Base-by-base conservation (phyloP, 1,140 invertebrate species). In the Frieseomelitta varia region DNA sequence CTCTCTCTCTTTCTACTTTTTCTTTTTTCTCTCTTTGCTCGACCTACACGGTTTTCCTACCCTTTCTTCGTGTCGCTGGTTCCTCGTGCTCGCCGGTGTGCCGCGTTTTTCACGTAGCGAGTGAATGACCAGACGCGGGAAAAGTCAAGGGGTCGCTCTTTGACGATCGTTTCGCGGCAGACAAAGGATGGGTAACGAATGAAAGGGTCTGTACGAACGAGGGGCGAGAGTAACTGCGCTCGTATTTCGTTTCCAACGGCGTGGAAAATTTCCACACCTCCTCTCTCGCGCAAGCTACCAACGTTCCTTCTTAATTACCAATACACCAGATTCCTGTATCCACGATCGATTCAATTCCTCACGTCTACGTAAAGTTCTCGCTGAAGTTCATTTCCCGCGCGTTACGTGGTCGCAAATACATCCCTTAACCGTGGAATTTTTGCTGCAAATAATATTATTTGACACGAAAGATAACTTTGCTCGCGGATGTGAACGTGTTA, bases 291-390 rank as follows among this genome's bases (percentile, higher is more conserved):
- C 15, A 67, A 53, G 27, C 47, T 24, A 27, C 21, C 56, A n/a
- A 21, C 81, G 34, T 69, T 24, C 53, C 68, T 71, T 24, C 77
- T 85, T 84, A 88, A 88, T 84, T 88, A 87, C 75, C 81, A n/a
- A 84, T 74, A 71, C 61, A 17, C 39, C 21, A 12, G 11, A 27
- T 11, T 19, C 21, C 1, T 30, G 15, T 24, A 8, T 19, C 4
- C 21, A 39, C n/a, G n/a, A 17, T 34, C 4, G 27, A 74, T 74
- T 58, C 27, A 17, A 34, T 39, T 24, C 4, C 30, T 10, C 14
- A 1, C 11, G 12, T 17, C 10, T 24, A n/a, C 58, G 24, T 24
- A 61, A 8, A 61, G 11, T 61, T 61, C 24, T n/a, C 58, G 58
- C 24, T 21, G 39, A 47, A 12, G 11, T 61, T 61, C 11, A 61